Base-by-base conservation (phyloP, 1,140 invertebrate genomes). In the Ooceraea biroi region DNA sequence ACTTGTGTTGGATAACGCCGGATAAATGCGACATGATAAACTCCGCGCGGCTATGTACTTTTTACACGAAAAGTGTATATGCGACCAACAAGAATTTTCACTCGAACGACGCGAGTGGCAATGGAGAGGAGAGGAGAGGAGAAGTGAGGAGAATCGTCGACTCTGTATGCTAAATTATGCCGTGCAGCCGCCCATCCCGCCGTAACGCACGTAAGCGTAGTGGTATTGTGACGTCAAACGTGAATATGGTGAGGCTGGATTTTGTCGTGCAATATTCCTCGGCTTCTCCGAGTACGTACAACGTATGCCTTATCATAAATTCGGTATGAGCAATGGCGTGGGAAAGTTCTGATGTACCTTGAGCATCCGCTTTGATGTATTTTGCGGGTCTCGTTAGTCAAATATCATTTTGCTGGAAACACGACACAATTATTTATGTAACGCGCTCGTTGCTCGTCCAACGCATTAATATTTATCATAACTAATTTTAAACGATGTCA, bases 141-240 rank as follows among this genome's bases (percentile, higher is more conserved):
- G n/a, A n/a, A n/a, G n/a, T n/a, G 2, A 36, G 36, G 36, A 36
- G 7, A 36, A 14, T 69, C 50, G 76, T 11, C 50, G 65, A 71
- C 65, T 80, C 57, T 80, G 44, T 66, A 55, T 44, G 61, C 14
- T 78, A 60, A 68, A 68, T 78, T 78, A 68, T 44, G 63, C 48
- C 50, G 30, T 66, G 48, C 19, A 41, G 76, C 36, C 50, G 76
- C 36, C 74, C 27, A 66, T 77, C 74, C 17, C 44, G n/a, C 25
- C 19, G 25, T 60, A 44, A n/a, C 8, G 44, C 73, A 22, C 41
- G 46, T 69, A 78, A 68, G 25, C 63, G 74, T 65, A n/a, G 30
- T 50, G 14, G 41, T 68, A 30, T 48, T 30, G 48, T 78, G 76
- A 78, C 76, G 76, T 78, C 76, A 78, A 44, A 52, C 55, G 63